These are phyloP conservation scores for Apis laboriosa DNA, from an alignment of 1,140 invertebrate species.

Conservation along the genomic window DNA sequence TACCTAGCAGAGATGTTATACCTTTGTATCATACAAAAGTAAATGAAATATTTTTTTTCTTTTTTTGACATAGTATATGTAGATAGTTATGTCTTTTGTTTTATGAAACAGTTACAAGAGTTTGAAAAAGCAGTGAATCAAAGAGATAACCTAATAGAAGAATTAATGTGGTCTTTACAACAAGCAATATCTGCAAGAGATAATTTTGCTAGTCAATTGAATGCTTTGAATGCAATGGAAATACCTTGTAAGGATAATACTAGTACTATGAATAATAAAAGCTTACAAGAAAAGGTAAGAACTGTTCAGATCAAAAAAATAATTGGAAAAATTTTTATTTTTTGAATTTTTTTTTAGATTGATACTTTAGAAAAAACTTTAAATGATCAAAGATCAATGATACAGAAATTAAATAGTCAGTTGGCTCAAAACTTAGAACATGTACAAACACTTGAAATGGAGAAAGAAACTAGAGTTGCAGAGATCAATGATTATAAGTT, in stretches of 20 bases:
- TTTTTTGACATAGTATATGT: neutral
- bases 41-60: constrained; percentile 13
- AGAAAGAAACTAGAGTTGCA: constrained; percentile 66
- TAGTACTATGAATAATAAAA: constrained; percentile 28
- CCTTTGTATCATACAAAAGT: constrained; percentile 74
- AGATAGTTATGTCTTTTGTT: constrained; percentile 17
- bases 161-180: constrained; percentile 73
- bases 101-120: constrained; percentile 68
- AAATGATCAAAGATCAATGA: constrained; percentile 57
- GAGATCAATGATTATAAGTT: constrained; percentile 71
- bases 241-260: constrained; percentile 33
- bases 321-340: neutral
- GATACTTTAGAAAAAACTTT: constrained; percentile 61
- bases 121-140: constrained; percentile 74
- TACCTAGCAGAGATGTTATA: constrained; percentile 71
- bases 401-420: constrained; percentile 62
- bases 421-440: constrained; percentile 63
- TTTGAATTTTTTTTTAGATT: constrained; percentile 53
- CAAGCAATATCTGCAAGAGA: constrained; percentile 74
- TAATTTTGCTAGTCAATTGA: constrained; percentile 68
- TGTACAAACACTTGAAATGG: constrained; percentile 66
- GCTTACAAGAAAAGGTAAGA: constrained; percentile 69
- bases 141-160: constrained; percentile 76
- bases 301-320: neutral
- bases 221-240: constrained; percentile 63